Base-by-base conservation (phyloP, 2,888 invertebrate genomes). In the Eucera pruinosa region DNA sequence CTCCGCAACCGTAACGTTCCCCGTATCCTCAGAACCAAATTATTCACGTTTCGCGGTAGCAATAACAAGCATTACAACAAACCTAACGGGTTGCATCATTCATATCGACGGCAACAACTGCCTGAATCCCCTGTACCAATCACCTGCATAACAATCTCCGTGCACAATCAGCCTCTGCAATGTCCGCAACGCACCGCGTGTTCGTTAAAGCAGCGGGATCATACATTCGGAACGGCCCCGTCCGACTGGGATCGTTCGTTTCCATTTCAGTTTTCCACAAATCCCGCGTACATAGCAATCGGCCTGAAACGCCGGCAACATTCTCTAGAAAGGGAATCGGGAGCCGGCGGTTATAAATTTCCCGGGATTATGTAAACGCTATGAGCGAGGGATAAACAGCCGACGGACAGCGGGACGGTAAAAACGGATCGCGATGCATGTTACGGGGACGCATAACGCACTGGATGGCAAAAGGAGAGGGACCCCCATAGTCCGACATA, bases 361-460 rank as follows among this genome's bases (percentile, higher is more conserved):
- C 48, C 68, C 54, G 23, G 60, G 77, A 68, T 76, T 76, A 64
- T 68, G 77, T 76, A 77, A 77, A 76, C 76, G 43, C n/a, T 11
- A 11, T 23, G 41, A 43, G 57, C 65, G 23, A 36, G 23, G 52
- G 18, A 48, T 33, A 33, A 7, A 5, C 30, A 20, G 55, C 13
- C 20, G 9, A 33, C 30, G 25, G 45, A 47, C n/a, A 43, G 45
- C 33, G 11, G 36, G n/a, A 25, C 15, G 13, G 64, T 43, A 69
- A 65, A 69, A 76, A 78, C 43, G 62, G 39, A 47, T 48, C 67
- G 62, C 39, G 54, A 27, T 52, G 55, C 54, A 61, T 61, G 78
- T 65, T 76, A 18, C 27, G 36, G 33, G 65, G 25, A 65, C 65
- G 70, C 77, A 64, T 82, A 82, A 82, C 68, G 78, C 67, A 78